Conservation (phyloP, 2,888 invertebrate species). For the Globia sparganii region DNA sequence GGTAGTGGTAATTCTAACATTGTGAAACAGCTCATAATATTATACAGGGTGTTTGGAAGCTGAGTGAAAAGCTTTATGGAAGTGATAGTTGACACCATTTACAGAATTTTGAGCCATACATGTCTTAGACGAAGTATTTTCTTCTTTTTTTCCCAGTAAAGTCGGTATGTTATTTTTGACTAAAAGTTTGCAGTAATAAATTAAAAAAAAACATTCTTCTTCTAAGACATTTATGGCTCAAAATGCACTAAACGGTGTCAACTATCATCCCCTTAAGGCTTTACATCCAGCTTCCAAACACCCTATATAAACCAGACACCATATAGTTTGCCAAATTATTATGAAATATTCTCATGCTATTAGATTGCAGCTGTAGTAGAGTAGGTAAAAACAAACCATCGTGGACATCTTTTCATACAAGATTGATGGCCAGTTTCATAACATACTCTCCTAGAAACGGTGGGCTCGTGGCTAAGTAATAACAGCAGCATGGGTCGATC, state of each 20-base stretch:
- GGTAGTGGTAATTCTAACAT: not conserved
- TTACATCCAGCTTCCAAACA: too few species aligned
- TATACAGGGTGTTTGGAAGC: too few species aligned
- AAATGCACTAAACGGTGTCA: too few species aligned
- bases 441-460: constrained; percentile 73
- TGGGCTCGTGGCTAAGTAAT: not conserved
- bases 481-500: not conserved
- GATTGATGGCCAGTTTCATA: not conserved
- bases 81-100: too few species aligned
- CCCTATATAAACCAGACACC: not conserved
- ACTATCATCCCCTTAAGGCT: too few species aligned
- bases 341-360: not conserved
- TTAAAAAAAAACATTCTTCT: too few species aligned
- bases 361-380: not conserved
- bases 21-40: not conserved
- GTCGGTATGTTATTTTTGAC: too few species aligned
- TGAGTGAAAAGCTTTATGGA: too few species aligned
- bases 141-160: too few species aligned
- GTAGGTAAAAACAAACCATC: not conserved
- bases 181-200: too few species aligned
- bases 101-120: too few species aligned
- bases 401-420: not conserved
- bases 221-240: too few species aligned
- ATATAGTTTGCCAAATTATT: not conserved
- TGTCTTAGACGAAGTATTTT: not conserved